These are phyloP conservation scores for Thermophis baileyi DNA, from an alignment of 2,113 vertebrate genomes.

Conservation along the genomic window DNA sequence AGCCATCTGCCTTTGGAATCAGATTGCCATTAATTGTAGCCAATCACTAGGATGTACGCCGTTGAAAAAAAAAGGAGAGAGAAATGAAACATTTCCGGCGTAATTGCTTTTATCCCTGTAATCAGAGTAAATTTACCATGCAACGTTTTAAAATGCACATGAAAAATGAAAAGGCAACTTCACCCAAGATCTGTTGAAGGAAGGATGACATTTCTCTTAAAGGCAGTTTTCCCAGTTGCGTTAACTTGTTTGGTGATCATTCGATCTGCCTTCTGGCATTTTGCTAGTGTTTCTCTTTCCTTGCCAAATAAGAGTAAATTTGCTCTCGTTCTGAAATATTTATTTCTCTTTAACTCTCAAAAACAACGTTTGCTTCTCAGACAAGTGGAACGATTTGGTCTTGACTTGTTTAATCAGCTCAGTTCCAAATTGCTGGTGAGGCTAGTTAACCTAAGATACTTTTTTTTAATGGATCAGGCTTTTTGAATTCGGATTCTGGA, in stretches of 20 bases:
- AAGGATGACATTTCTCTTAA: background rate
- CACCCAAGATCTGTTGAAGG: background rate
- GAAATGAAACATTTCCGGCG: background rate
- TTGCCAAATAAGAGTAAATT: background rate
- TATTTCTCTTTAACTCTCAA: background rate
- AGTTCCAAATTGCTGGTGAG: background rate
- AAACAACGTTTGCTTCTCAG: background rate
- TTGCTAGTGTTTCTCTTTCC: background rate
- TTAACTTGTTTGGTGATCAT: background rate
- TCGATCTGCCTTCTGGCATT: background rate
- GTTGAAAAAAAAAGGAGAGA: background rate
- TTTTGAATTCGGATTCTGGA: background rate
- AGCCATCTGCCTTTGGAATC: background rate
- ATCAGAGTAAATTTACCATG: constrained; percentile 17
- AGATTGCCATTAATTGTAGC: background rate
- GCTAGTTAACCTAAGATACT: background rate
- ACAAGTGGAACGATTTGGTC: background rate
- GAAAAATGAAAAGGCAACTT: background rate
- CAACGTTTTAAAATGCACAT: background rate
- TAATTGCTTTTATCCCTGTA: constrained; percentile 7
- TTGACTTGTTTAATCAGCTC: background rate
- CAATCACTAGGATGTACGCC: background rate
- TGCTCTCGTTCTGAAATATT: background rate
- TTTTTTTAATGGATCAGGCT: background rate
- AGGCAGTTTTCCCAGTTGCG: background rate